Evolutionary conservation across 2,797 vertebrate species (phyloP).

Genomic region (Cyprinodon diabolis): DNA sequence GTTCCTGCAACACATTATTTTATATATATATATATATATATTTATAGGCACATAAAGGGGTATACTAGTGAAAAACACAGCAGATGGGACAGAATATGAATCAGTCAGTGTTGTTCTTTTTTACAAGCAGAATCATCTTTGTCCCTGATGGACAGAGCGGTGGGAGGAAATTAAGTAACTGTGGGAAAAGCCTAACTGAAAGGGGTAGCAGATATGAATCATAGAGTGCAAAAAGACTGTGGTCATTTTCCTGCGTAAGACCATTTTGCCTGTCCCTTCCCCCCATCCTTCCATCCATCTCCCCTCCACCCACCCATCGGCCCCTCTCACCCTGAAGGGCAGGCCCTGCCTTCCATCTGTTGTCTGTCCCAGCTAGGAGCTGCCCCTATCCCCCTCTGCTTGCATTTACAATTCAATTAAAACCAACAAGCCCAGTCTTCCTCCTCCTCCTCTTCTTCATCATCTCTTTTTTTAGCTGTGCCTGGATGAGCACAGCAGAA

Average conservation of each 20-base stretch:
- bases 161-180: slow-evolving; percentile 18
- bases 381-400: slow-evolving; percentile 70
- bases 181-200: slow-evolving; percentile 39
- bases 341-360: slow-evolving; percentile 85
- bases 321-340: slow-evolving; percentile 73
- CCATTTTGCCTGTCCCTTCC: slow-evolving; percentile 61
- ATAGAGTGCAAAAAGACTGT: slow-evolving; percentile 57
- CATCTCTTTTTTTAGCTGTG: slow-evolving; percentile 58
- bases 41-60: neutral
- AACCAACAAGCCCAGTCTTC: slow-evolving; percentile 77
- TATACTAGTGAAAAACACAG: neutral
- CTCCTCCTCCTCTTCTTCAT: slow-evolving; percentile 51
- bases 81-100: neutral
- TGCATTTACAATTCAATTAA: slow-evolving; percentile 88
- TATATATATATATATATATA: neutral
- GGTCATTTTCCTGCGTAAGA: slow-evolving; percentile 76
- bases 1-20: neutral
- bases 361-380: slow-evolving; percentile 79
- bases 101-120: slow-evolving; percentile 29
- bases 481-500: slow-evolving; percentile 73
- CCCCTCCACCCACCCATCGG: slow-evolving; percentile 62
- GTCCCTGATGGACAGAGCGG: slow-evolving; percentile 14
- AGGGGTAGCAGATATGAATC: slow-evolving; percentile 39
- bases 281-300: slow-evolving; percentile 68
- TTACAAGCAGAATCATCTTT: slow-evolving; percentile 2